These are phyloP conservation scores for Hippoglossus stenolepis DNA, from an alignment of 2,113 vertebrate genomes.

Conservation along the genomic window DNA sequence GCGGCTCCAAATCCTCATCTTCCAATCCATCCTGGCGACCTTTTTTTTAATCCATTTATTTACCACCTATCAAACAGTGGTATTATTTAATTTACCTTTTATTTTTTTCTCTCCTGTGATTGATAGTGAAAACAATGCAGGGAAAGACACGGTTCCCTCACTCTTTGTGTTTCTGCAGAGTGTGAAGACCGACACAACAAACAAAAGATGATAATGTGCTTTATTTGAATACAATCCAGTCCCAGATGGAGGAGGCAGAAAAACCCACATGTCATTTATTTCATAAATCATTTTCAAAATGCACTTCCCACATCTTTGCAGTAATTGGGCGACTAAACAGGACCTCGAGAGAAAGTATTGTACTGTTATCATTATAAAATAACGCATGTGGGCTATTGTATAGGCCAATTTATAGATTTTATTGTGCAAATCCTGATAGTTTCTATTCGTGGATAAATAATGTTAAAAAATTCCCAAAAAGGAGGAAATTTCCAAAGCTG, in stretches of 20 bases:
- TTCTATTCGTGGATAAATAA: not conserved
- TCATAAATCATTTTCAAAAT: conserved; percentile 60
- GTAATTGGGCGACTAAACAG: not conserved
- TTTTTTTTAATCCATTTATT: conserved; percentile 9
- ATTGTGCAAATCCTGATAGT: conserved; percentile 1
- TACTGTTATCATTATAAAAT: not conserved
- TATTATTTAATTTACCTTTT: not conserved
- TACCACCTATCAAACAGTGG: not conserved
- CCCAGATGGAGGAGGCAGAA: conserved; percentile 43
- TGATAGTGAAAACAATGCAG: conserved; percentile 46
- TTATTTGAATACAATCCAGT: conserved; percentile 78
- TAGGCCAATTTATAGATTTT: not conserved
- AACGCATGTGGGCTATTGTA: conserved; percentile 11
- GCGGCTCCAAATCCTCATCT: conserved; percentile 57
- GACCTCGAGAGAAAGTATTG: too few species aligned
- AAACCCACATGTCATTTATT: conserved; percentile 42
- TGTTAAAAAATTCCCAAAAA: not conserved
- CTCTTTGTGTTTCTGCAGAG: conserved; percentile 51
- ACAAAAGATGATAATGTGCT: conserved; percentile 69
- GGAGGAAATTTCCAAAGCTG: not conserved
- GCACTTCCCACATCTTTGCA: conserved; percentile 10
- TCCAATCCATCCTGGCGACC: conserved; percentile 13
- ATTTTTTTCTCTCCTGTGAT: not conserved
- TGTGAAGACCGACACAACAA: conserved; percentile 42
- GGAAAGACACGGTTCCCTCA: conserved; percentile 20